Conservation (phyloP, 2,888 invertebrate genomes). For the Nymphalis urticae region DNA sequence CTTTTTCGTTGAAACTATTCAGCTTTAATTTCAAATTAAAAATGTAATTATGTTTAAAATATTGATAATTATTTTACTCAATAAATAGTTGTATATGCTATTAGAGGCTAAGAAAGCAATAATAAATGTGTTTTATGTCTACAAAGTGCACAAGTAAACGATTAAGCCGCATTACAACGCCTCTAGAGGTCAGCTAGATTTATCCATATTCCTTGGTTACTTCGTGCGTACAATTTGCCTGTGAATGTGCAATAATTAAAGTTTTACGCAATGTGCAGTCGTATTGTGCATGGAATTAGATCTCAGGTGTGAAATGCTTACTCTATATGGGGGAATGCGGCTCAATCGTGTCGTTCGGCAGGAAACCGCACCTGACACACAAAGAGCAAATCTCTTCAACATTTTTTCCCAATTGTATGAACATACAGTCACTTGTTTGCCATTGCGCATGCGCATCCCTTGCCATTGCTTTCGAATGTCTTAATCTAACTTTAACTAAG, state of each 20-base stretch:
- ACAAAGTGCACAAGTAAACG: constrained; percentile 40
- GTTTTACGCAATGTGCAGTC: constrained; percentile 14
- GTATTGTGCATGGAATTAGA: constrained; percentile 28
- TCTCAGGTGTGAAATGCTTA: constrained; percentile 60
- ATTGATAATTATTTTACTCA: too few relatives aligned
- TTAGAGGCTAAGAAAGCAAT: not conserved
- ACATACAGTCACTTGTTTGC: not conserved
- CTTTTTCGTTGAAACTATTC: too few relatives aligned
- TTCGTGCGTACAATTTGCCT: constrained; percentile 24
- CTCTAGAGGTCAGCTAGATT: constrained; percentile 10
- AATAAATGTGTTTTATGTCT: not conserved
- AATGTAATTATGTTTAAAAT: too few relatives aligned
- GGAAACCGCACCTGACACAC: constrained; percentile 79
- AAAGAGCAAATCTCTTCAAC: constrained; percentile 52
- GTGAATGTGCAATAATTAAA: constrained; percentile 29
- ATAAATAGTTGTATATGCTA: not conserved
- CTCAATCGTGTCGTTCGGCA: constrained; percentile 78
- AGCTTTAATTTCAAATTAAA: too few relatives aligned
- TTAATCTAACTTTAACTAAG: too few relatives aligned
- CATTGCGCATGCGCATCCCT: too few relatives aligned
- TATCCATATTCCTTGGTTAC: constrained; percentile 23
- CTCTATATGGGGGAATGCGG: constrained; percentile 79
- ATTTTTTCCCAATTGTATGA: constrained; percentile 1
- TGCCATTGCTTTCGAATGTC: not conserved
- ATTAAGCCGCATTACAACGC: constrained; percentile 47